Evolutionary conservation across 2,113 vertebrate genomes (phyloP), one percentile per base, ranked within the genome.

Genomic region (Pyrgilauda ruficollis): DNA sequence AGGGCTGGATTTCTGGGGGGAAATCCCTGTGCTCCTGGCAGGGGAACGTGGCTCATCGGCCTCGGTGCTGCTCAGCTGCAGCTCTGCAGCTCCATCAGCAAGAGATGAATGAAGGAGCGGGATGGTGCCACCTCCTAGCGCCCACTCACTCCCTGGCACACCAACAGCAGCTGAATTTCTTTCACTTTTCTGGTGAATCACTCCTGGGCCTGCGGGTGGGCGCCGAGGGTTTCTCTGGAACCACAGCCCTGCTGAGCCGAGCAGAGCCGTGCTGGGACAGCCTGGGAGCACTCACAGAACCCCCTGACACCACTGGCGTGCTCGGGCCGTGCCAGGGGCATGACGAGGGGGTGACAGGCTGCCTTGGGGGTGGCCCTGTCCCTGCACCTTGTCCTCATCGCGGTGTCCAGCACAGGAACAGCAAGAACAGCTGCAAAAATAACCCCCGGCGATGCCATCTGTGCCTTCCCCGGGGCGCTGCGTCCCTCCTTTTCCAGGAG

Each of bases 41-140:
- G 53, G 2, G 21, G 79, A 76, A 14, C 0, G 2, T 9, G 70
- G 44, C 30, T 53, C 28, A 6, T 16, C 3, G 49, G 77, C 66
- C 91, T 85, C 3, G 1, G 84, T 37, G 35, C 89, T 62, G 84
- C 62, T 55, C 39, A 44, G 69, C 91, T 41, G 91, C 61, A 78
- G 83, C 81, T 90, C 43, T 77, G 89, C 91, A 72, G 81, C 70
- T 82, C 11, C 24, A 26, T 17, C 81, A 23, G 82, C 39, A 35
- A 61, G 89, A 81, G 62, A 90, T 96, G 93, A 95, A 96, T 93
- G 93, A 80, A 96, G 90, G 70, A 96, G 44, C 1, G 1, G 88
- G 90, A 53, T 92, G 85, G 50, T 94, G 93, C 70, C 92, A 95
- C 94, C 94, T 85, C 24, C 82, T 85, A 67, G 93, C 50, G 0